Conservation (phyloP, 2,888 invertebrate genomes). For the Ceratothoa steindachneri region DNA sequence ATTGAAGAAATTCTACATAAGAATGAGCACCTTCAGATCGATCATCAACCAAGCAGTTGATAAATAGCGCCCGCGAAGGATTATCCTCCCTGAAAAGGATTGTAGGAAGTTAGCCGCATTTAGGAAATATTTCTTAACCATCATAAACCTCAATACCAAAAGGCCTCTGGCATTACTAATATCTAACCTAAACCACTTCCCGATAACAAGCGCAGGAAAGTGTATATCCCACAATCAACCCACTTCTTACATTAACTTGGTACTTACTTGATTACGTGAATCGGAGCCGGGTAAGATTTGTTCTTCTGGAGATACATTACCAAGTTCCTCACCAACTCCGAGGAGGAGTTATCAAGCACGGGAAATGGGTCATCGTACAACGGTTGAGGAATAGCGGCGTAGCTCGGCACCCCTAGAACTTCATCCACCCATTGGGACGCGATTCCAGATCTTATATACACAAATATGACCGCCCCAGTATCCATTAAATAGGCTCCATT, state of each 20-base stretch:
- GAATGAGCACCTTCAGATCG: slow-evolving; percentile 88
- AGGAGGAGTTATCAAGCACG: slow-evolving; percentile 69
- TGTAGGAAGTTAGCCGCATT: too few species aligned
- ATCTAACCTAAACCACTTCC: too few species aligned
- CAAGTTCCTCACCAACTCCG: slow-evolving; percentile 71
- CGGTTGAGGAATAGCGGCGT: slow-evolving; percentile 62
- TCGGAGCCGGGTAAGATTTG: slow-evolving; percentile 71
- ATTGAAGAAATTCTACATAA: slow-evolving; percentile 97
- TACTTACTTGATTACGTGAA: slow-evolving; percentile 74
- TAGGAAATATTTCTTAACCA: too few species aligned
- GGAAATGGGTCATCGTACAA: slow-evolving; percentile 56
- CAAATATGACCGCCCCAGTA: slow-evolving; percentile 61
- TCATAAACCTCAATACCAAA: too few species aligned
- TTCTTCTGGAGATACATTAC: slow-evolving; percentile 77
- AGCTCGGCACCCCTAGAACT: slow-evolving; percentile 71
- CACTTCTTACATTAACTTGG: too few species aligned
- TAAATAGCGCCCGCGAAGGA: slow-evolving; percentile 72
- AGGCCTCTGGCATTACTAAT: too few species aligned
- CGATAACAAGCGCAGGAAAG: too few species aligned
- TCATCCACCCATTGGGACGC: slow-evolving; percentile 56
- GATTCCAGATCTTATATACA: slow-evolving; percentile 36
- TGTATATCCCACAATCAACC: too few species aligned
- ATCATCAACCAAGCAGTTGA: slow-evolving; percentile 88
- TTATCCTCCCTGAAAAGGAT: slow-evolving; percentile 81
- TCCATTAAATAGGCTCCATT: slow-evolving; percentile 89